A percentile compares a stretch with the other conserved stretches of the same genome.
Evolutionary conservation across 2,113 vertebrate genomes (phyloP).

Genomic region (Paralichthys olivaceus): DNA sequence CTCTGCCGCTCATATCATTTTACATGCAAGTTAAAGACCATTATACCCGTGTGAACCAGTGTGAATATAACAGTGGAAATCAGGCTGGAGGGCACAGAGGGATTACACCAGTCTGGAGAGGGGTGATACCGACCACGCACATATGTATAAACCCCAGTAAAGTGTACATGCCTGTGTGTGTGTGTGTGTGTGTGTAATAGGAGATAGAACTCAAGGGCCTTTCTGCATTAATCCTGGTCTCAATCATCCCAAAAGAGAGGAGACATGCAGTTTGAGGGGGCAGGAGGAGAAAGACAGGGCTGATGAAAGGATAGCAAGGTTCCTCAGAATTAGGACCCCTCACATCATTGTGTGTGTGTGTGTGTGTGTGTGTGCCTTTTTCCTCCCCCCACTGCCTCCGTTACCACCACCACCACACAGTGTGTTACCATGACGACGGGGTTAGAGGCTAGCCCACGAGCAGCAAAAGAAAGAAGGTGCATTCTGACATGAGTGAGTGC

Average conservation of each 20-base stretch:
- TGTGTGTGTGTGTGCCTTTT: constrained; percentile 22
- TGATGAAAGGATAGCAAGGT: constrained; percentile 48
- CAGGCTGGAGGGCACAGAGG: constrained; percentile 60
- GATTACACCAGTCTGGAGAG: constrained; percentile 72
- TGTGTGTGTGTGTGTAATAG: constrained; percentile 34
- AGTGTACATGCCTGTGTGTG: constrained; percentile 29
- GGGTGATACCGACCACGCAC: constrained; percentile 53
- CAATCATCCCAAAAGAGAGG: constrained; percentile 27
- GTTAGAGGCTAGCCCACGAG: constrained; percentile 61
- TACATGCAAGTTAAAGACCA: constrained; percentile 48
- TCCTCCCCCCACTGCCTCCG: constrained; percentile 3
- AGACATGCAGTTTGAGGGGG: constrained; percentile 21
- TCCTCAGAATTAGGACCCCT: constrained; percentile 55
- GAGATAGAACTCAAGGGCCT: constrained; percentile 54
- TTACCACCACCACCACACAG: constrained; percentile 23
- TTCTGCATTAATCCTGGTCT: constrained; percentile 57
- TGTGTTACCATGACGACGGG: constrained; percentile 68
- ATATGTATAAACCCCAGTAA: constrained; percentile 25
- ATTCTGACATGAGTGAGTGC: constrained; percentile 58
- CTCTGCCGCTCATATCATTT: constrained; percentile 54
- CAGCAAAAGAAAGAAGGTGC: constrained; percentile 60
- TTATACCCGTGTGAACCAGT: constrained; percentile 60
- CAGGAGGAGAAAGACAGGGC: constrained; percentile 32
- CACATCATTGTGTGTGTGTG: constrained; percentile 30
- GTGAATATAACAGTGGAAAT: constrained; percentile 44